Base-by-base conservation (phyloP, 2,113 vertebrate genomes). In the Sciurus niger region DNA sequence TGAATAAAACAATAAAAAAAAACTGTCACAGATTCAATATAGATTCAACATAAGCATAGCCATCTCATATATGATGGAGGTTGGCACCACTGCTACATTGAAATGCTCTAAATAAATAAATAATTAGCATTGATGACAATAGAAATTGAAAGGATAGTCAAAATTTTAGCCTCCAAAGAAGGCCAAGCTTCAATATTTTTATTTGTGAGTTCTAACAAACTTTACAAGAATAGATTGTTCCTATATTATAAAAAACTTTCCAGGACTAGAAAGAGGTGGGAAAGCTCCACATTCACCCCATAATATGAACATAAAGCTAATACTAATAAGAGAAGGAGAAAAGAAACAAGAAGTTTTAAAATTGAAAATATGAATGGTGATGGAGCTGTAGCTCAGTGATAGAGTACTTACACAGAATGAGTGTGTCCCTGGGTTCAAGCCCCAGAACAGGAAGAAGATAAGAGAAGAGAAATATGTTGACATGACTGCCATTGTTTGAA, bases 1-100 rank as follows among this genome's bases (percentile, higher is more conserved):
- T 60, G 65, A 72, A 58, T 20, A 63, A 28, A 25, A 63, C 24
- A 63, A 83, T 40, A 40, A 40, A 40, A 37, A 37, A 40, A 40
- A 40, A 40, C 40, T 79, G n/a, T n/a, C 76, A 84, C 34, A 95
- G 34, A 63, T 91, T 89, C 67, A 82, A 72, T 13, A 77, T 80
- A 94, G 84, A 92, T 65, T 73, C n/a, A 53, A 24, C 14, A 53
- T 11, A 14, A 95, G 8, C 14, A 43, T 37, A 89, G 72, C 24
- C 58, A 76, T 95, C 94, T 87, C 37, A 43, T 37, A 6, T 74
- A 77, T 96, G 86, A 85, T 34, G 84, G 85, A 83, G 78, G 30
- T 87, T 20, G 83, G 55, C 89, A 22, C 17, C 46, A 94, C n/a
- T 80, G 9, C 89, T 94, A 95, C 46, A 60, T 18, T 72, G 78